Base-by-base conservation (phyloP, 2,113 vertebrate genomes). In the Eptesicus fuscus region DNA sequence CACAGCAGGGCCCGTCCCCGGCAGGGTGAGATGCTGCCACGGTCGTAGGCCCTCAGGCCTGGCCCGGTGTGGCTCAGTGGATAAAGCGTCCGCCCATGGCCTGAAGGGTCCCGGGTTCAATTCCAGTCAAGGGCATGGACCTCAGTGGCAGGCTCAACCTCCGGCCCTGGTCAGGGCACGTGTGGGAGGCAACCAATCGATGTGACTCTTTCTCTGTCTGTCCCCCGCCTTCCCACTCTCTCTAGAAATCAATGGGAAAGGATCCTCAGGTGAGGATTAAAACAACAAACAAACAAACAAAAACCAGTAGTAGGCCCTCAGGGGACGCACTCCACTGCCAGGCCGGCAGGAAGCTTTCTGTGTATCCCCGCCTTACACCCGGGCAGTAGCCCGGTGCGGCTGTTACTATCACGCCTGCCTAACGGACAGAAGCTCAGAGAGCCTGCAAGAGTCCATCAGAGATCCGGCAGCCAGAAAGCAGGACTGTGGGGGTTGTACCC, bases 1-100 rank as follows among this genome's bases (percentile, higher is more conserved):
- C 9, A 18, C 2, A 53, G 20, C 25, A 67, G 65, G 51, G 3
- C 2, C n/a, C 0, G 0, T 35, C 44, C 74, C 20, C n/a, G 83
- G n/a, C 61, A 37, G 69, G 35, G 42, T 67, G 49, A 42, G 49
- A 56, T 47, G 28, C n/a, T 7, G 2, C 32, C 40, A 14, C 30
- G 23, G 23, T 28, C 20, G 13, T 14, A 49, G 47, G 47, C 49
- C 49, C 49, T 49, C 49, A 49, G 49, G 13, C 47, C 47, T 49
- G 47, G 47, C 47, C 47, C 47, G 13, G 47, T 13, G 14, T 49
- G 47, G 47, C 49, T 49, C 14, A 5, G 49, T 49, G 49, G 49
- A 4, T 5, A 49, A 49, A 49, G 49, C 4, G 49, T 49, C 49
- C 1, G 49, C 49, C 49, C 49, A 0, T 1, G 1, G 14, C 16